Evolutionary conservation across 2,888 invertebrate species (phyloP).

Genomic region (Ophion slaviceki): DNA sequence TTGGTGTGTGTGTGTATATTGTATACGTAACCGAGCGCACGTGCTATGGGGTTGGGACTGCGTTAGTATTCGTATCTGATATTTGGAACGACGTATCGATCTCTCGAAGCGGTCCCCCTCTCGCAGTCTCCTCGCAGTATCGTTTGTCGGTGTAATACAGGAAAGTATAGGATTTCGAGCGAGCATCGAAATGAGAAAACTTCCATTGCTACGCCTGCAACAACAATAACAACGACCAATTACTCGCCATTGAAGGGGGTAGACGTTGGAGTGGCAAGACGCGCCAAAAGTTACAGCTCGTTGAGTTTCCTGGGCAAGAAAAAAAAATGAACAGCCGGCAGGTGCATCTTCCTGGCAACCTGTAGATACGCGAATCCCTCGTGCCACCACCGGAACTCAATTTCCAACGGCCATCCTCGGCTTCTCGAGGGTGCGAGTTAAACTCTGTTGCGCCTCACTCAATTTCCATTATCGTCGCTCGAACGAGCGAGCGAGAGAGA

Average conservation of each 20-base stretch:
- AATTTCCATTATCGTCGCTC: slow-evolving; percentile 35
- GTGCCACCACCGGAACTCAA: slow-evolving; percentile 35
- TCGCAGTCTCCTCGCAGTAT: slow-evolving; percentile 7
- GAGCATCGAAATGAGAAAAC: neutral
- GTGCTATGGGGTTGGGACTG: slow-evolving; percentile 45
- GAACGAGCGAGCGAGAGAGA: slow-evolving; percentile 19
- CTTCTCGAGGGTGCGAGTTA: slow-evolving; percentile 22
- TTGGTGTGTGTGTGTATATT: neutral
- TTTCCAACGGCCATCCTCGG: slow-evolving; percentile 54
- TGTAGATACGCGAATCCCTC: slow-evolving; percentile 37
- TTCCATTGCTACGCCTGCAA: neutral
- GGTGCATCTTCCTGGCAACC: slow-evolving; percentile 58
- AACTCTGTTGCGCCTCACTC: slow-evolving; percentile 53
- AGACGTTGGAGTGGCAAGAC: neutral
- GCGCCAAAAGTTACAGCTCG: slow-evolving; percentile 11
- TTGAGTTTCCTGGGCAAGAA: neutral
- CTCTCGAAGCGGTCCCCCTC: slow-evolving; percentile 48
- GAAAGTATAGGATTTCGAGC: neutral
- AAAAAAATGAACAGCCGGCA: slow-evolving; percentile 31
- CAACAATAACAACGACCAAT: neutral
- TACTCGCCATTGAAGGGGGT: neutral
- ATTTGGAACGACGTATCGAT: slow-evolving; percentile 64
- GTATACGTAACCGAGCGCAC: slow-evolving; percentile 40
- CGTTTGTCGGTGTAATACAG: neutral
- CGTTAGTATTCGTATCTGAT: slow-evolving; percentile 58